Conservation (phyloP, 1,140 invertebrate species). For the Drosophila lowei region DNA sequence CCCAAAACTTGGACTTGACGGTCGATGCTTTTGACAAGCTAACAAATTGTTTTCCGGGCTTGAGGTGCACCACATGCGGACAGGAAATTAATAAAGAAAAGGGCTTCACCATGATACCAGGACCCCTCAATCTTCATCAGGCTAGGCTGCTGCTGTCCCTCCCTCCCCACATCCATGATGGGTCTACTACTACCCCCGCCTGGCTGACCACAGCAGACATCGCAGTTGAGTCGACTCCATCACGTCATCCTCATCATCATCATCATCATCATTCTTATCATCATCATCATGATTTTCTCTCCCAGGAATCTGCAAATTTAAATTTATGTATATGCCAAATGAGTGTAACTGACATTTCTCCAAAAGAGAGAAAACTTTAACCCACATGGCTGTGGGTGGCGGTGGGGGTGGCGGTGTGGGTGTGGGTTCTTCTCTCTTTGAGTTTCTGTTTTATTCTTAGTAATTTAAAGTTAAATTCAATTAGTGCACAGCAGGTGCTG, state of each 20-base stretch:
- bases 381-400: not conserved
- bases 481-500: slow-evolving; percentile 39
- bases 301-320: slow-evolving; percentile 37
- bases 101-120: slow-evolving; percentile 33
- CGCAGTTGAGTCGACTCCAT: slow-evolving; percentile 39
- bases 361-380: slow-evolving; percentile 23
- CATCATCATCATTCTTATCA: slow-evolving; percentile 19
- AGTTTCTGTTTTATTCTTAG: not conserved
- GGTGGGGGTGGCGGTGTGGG: too few relatives aligned
- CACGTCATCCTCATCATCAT: slow-evolving; percentile 22
- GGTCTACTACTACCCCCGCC: not conserved
- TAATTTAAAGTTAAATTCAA: slow-evolving; percentile 39
- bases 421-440: not conserved
- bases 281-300: slow-evolving; percentile 26
- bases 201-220: slow-evolving; percentile 65
- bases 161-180: not conserved
- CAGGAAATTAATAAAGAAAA: slow-evolving; percentile 79
- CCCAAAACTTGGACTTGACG: slow-evolving; percentile 51
- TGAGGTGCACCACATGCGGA: slow-evolving; percentile 77
- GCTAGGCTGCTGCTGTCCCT: slow-evolving; percentile 6
- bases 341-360: slow-evolving; percentile 26
- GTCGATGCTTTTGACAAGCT: slow-evolving; percentile 73
- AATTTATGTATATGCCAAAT: slow-evolving; percentile 39
- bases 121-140: slow-evolving; percentile 48
- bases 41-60: slow-evolving; percentile 79